Percentiles rank a stretch among this genome's conserved stretches.
phyloP scores from a whole-genome alignment of 2,888 invertebrate genomes.

The Chloroclysta siterata region DNA sequence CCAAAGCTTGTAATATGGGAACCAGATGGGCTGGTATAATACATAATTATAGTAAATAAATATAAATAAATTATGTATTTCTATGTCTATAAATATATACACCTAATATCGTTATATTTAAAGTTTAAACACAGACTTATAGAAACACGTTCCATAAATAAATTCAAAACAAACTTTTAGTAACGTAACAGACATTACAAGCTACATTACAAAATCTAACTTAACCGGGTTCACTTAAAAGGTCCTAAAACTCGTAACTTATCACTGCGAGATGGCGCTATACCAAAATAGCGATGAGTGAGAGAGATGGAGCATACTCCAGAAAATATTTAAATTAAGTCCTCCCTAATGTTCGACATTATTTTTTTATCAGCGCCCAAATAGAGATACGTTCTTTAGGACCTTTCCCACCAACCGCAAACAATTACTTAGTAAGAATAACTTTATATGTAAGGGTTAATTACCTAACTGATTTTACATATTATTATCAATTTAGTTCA shows the following conservation, averaged over 20 bases:
- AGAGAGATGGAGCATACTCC: conserved; percentile 55
- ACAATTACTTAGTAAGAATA: not conserved
- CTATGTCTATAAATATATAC: no score
- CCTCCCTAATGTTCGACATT: conserved; percentile 79
- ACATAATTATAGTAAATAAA: no score
- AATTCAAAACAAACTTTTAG: not conserved
- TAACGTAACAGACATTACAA: conserved; percentile 17
- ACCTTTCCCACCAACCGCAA: conserved; percentile 49
- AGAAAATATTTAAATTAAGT: conserved; percentile 82
- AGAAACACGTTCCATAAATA: not conserved
- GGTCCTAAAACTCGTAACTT: conserved; percentile 75
- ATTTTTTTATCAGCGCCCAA: conserved; percentile 81
- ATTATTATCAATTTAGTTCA: no score
- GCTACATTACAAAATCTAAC: conserved; percentile 46
- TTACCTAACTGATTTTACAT: no score
- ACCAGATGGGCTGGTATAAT: no score
- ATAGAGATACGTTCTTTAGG: conserved; percentile 71
- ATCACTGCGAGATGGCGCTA: conserved; percentile 62
- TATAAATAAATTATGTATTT: no score
- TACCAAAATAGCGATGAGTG: conserved; percentile 22
- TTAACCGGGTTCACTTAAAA: conserved; percentile 72
- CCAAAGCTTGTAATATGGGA: no score
- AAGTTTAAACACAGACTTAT: no score
- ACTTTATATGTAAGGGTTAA: no score
- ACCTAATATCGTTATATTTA: no score